Evolutionary conservation across 2,797 vertebrate species (phyloP).

Genomic region (Esox masquinongy): DNA sequence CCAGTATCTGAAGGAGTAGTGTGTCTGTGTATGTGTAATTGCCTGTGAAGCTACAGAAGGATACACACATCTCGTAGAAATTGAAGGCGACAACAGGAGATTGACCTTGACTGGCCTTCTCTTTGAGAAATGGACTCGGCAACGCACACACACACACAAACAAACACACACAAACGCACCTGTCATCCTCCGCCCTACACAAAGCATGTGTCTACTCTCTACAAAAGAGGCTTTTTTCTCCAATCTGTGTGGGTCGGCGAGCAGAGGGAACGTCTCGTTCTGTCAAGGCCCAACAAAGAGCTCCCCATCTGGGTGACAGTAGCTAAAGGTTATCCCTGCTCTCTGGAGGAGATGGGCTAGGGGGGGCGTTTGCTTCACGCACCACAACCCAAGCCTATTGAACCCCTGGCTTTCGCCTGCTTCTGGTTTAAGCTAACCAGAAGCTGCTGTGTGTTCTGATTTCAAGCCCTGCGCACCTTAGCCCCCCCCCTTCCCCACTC

Average conservation of each 20-base stretch:
- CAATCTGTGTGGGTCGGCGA: conserved; percentile 45
- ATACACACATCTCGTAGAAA: conserved; percentile 9
- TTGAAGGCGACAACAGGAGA: conserved; percentile 33
- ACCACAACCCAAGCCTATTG: background rate
- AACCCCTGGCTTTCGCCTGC: background rate
- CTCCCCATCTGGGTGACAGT: conserved; percentile 24
- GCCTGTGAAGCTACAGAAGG: conserved; percentile 26
- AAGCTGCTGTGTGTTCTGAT: background rate
- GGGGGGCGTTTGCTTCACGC: conserved; percentile 32
- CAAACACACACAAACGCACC: conserved; percentile 35
- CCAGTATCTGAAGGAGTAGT: conserved; percentile 12
- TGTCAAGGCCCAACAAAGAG: conserved; percentile 1
- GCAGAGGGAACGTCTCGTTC: conserved; percentile 38
- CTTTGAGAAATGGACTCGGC: conserved; percentile 29
- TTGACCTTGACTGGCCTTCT: conserved; percentile 36
- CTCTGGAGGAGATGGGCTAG: conserved; percentile 8
- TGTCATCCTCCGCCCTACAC: conserved; percentile 36
- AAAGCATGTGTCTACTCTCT: conserved; percentile 8
- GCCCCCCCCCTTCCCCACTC: background rate
- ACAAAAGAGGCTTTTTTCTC: conserved; percentile 51
- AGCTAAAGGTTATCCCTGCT: conserved; percentile 26
- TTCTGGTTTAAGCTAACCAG: background rate
- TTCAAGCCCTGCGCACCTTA: background rate
- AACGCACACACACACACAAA: conserved; percentile 22
- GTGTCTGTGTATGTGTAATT: conserved; percentile 31